These are phyloP conservation scores for Marmota monax DNA, from an alignment of 2,113 vertebrate genomes.

Conservation along the genomic window DNA sequence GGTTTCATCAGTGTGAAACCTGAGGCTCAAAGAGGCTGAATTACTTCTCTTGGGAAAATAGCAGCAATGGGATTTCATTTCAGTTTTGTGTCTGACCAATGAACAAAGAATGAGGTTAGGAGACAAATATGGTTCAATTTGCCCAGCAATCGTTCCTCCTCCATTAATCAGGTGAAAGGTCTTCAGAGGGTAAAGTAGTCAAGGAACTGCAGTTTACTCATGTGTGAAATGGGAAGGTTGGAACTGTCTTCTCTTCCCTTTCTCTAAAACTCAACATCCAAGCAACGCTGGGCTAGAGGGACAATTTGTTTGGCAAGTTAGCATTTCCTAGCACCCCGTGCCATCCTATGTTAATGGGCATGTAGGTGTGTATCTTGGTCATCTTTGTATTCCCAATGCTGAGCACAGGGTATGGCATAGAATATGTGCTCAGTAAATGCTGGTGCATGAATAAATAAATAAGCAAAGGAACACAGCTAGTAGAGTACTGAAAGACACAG, in stretches of 20 bases:
- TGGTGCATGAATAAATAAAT: background rate
- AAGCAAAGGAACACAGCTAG: background rate
- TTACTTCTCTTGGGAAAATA: background rate
- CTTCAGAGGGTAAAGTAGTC: background rate
- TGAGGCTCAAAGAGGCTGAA: background rate
- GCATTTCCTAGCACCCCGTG: background rate
- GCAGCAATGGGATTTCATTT: background rate
- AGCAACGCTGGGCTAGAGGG: background rate
- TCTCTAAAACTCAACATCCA: background rate
- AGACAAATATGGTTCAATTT: background rate
- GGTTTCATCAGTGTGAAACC: background rate
- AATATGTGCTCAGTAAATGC: background rate
- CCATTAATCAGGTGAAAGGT: background rate
- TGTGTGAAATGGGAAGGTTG: background rate
- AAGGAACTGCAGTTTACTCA: background rate
- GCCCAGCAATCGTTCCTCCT: background rate
- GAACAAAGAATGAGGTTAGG: background rate
- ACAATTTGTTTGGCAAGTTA: background rate
- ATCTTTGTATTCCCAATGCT: background rate
- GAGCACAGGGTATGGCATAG: background rate
- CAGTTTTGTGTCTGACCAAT: background rate
- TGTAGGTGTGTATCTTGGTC: background rate
- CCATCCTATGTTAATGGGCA: background rate
- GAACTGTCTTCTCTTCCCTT: background rate
- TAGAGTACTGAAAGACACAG: fast-evolving